Evolutionary conservation across 2,888 invertebrate genomes (phyloP), one percentile per base, ranked within the genome.

Genomic region (Cylloceria caligata): DNA sequence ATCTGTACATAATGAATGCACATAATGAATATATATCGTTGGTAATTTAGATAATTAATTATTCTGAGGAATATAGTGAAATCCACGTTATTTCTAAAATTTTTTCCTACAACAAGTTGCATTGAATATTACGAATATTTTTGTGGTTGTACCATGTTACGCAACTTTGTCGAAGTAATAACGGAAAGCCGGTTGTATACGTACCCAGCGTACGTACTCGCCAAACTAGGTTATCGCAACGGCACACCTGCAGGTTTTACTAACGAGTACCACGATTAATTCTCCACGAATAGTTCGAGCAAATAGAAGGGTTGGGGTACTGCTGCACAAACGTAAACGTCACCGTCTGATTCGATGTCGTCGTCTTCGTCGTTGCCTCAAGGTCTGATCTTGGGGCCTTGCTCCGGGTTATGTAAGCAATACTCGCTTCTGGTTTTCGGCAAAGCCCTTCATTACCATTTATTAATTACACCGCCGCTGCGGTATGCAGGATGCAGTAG

Each of bases 361-460:
- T n/a, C n/a, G n/a, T n/a, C n/a, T n/a, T n/a, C n/a, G n/a, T n/a
- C n/a, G n/a, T n/a, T 55, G 83, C 77, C 62, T 47, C 69, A 65
- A 72, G 81, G 83, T 78, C 81, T 83, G 83, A 83, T 83, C 78
- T 78, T 49, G 72, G 62, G 69, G 34, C 60, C 62, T 71, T 34
- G 75, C 76, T 36, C 16, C 45, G 52, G 83, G 83, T 83, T 84
- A 80, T 83, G 80, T 75, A 84, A 83, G 80, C 84, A 80, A 83
- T 83, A 79, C 83, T 69, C 72, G 65, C 68, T 74, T 69, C 64
- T 75, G 75, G 78, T 75, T 81, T 68, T 69, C 69, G 39, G 76
- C 68, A 65, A 81, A 83, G 71, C 71, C 80, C 77, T 80, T 81
- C 77, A 84, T 83, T 81, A 76, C 84, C 75, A 83, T 84, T 79